A percentile compares a stretch with the other conserved stretches of the same genome.
Conservation (phyloP, 1,140 invertebrate species). For the Brachionus koreanus region DNA sequence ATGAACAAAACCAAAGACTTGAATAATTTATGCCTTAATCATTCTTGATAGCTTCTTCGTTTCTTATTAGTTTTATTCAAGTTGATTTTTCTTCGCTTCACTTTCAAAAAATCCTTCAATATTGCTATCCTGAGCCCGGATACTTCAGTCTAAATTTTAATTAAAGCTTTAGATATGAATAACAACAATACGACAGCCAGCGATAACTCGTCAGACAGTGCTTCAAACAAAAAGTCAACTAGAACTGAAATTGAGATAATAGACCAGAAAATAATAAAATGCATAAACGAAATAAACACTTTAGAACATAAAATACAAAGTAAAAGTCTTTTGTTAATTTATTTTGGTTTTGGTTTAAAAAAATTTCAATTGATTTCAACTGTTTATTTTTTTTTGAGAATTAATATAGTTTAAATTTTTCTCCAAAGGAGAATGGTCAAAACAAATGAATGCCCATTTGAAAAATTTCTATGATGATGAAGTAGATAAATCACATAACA, state of each 20-base stretch:
- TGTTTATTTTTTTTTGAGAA: no score
- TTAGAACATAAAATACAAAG: slow-evolving; percentile 37
- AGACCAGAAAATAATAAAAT: slow-evolving; percentile 41
- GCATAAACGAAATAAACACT: slow-evolving; percentile 34
- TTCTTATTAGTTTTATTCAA: background rate
- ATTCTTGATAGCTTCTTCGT: background rate
- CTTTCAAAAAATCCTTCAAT: background rate
- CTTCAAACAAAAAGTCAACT: slow-evolving; percentile 1
- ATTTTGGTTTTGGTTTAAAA: no score
- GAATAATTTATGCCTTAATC: background rate
- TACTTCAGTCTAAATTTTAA: background rate
- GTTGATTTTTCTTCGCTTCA: background rate
- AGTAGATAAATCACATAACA: background rate
- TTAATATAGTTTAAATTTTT: background rate
- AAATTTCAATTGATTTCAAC: background rate
- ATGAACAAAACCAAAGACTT: background rate
- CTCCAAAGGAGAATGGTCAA: slow-evolving; percentile 29
- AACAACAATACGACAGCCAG: slow-evolving; percentile 29
- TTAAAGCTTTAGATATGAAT: background rate
- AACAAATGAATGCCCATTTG: slow-evolving; percentile 40
- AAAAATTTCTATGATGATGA: slow-evolving; percentile 26
- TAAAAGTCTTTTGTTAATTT: background rate
- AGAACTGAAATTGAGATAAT: slow-evolving; percentile 27
- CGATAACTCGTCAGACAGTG: slow-evolving; percentile 39
- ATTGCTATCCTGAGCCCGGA: background rate